Base-by-base conservation (phyloP, 2,797 vertebrate species). In the Phataginus tetradactyla region DNA sequence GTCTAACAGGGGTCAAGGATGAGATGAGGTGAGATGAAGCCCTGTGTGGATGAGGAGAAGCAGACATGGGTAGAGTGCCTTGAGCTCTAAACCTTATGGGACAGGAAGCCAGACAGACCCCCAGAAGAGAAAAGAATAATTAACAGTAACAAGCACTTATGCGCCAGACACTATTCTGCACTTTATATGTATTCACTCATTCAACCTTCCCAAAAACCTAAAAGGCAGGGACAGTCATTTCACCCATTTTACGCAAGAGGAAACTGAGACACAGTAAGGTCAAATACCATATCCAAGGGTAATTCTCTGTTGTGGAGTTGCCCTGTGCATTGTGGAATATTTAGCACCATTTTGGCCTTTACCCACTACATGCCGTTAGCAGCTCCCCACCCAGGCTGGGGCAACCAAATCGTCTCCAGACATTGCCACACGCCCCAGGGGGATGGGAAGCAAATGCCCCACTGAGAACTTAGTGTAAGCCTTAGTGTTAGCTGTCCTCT, bases 371-470 rank as follows among this genome's bases (percentile, higher is more conserved):
- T 3, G 53, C 77, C 8, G 1, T 13, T 21, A 75, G 45, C 72
- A 21, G 15, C 20, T 51, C 72, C 45, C 45, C 9, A 4, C 59
- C 59, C 25, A 2, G 32, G 13, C 5, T 20, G n/a, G 39, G 20
- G n/a, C 55, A n/a, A 20, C 32, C 55, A 45, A n/a, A 68, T 12
- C 18, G 9, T 37, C 18, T 45, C 37, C 71, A 49, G n/a, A 61
- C 8, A 3, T 2, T 10, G 2, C 34, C 63, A 13, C 1, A 17
- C 1, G 18, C 14, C 32, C 66, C 21, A 2, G 1, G 83, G n/a
- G 34, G 9, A 5, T 4, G 1, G 83, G n/a, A 29, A 7, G 8
- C 63, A 34, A 66, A 32, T 18, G 17, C 4, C 7, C 59, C 6
- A 0, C 21, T 12, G 14, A 68, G 45, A 32, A 20, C 27, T 27